These are phyloP conservation scores for Orthosia incerta DNA, from an alignment of 2,888 invertebrate genomes.

Conservation along the genomic window DNA sequence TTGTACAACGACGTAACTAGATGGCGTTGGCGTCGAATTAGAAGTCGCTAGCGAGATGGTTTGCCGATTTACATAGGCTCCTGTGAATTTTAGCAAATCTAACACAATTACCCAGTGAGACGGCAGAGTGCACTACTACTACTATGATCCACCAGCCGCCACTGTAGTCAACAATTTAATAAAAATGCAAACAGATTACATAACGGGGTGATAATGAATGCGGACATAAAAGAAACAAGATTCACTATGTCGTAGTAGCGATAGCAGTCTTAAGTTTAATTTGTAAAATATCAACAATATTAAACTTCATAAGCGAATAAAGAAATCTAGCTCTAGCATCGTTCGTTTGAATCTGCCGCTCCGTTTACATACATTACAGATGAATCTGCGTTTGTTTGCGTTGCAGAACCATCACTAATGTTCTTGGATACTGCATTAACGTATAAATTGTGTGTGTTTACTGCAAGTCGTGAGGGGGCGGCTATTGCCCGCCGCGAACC, in stretches of 20 bases:
- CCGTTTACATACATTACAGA: conserved; percentile 64
- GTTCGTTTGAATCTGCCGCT: conserved; percentile 53
- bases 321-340: conserved; percentile 33
- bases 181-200: conserved; percentile 26
- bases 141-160: no score
- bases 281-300: conserved; percentile 35
- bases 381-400: conserved; percentile 50
- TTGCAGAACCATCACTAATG: conserved; percentile 64
- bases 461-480: conserved; percentile 62
- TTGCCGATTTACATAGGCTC: no score
- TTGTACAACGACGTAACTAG: no score
- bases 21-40: no score
- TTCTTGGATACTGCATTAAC: conserved; percentile 61
- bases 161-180: conserved; percentile 10
- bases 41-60: no score
- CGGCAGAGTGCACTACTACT: no score
- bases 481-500: conserved; percentile 59
- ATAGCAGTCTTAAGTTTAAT: conserved; percentile 18
- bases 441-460: conserved; percentile 61
- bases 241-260: conserved; percentile 17
- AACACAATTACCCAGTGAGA: no score
- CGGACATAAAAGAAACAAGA: conserved; percentile 30
- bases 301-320: conserved; percentile 27
- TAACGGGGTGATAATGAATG: conserved; percentile 29
- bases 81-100: no score